These are phyloP conservation scores for Ecliptopera silaceata DNA, from an alignment of 2,888 invertebrate genomes.

Conservation along the genomic window DNA sequence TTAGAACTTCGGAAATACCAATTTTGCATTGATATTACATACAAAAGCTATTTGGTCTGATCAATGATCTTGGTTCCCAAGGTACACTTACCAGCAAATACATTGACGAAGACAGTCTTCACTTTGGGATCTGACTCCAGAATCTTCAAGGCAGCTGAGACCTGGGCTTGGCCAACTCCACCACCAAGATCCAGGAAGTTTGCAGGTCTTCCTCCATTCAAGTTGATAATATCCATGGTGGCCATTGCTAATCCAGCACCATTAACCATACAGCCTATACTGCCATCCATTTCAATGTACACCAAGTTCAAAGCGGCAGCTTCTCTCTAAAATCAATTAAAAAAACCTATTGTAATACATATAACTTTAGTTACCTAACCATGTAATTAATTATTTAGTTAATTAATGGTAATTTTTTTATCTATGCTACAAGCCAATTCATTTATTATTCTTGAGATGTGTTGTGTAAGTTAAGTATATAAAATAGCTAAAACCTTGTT, in stretches of 20 bases:
- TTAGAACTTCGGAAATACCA: no score
- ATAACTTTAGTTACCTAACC: no score
- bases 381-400: no score
- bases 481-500: no score
- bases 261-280: slow-evolving; percentile 98
- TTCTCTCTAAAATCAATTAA: slow-evolving; percentile 83
- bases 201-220: slow-evolving; percentile 97
- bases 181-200: slow-evolving; percentile 99
- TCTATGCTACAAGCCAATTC: not conserved
- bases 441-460: not conserved
- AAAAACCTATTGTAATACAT: no score
- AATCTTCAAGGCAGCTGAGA: slow-evolving; percentile 95
- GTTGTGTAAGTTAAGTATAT: no score
- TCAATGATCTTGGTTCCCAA: not conserved
- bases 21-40: no score
- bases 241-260: slow-evolving; percentile 99
- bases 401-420: no score
- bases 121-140: slow-evolving; percentile 94
- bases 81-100: slow-evolving; percentile 90
- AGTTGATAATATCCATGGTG: slow-evolving; percentile 99
- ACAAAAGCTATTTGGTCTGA: no score
- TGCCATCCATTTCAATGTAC: slow-evolving; percentile 98
- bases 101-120: slow-evolving; percentile 97
- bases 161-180: slow-evolving; percentile 96
- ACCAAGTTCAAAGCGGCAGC: slow-evolving; percentile 95